phyloP scores from a whole-genome alignment of 1,140 invertebrate species.

The Hylyphantes graminicola region DNA sequence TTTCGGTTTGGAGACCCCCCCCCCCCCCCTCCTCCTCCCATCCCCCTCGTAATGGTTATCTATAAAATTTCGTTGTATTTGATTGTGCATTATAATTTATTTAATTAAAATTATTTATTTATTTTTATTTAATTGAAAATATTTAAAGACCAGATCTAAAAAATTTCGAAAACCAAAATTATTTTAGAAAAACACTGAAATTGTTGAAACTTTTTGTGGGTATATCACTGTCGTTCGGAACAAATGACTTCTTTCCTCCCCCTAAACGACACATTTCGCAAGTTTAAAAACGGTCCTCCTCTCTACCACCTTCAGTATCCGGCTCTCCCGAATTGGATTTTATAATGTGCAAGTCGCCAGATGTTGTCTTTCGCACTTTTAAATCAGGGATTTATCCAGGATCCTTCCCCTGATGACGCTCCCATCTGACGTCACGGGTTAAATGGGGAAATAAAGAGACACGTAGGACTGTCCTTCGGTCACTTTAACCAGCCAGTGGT shows the following conservation, averaged over 20 bases:
- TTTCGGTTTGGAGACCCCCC: too few relatives aligned
- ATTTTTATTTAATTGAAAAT: too few relatives aligned
- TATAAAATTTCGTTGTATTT: too few relatives aligned
- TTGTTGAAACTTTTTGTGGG: too few relatives aligned
- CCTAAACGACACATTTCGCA: conserved; percentile 56
- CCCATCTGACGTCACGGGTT: conserved; percentile 48
- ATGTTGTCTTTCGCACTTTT: conserved; percentile 59
- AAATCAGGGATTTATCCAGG: conserved; percentile 49
- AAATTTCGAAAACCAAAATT: too few relatives aligned
- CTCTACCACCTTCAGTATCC: not conserved
- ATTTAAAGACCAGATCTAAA: too few relatives aligned
- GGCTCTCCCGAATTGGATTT: conserved; percentile 50
- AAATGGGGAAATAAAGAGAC: conserved; percentile 44
- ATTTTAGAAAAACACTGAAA: too few relatives aligned
- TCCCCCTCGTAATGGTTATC: too few relatives aligned
- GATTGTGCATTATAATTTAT: too few relatives aligned
- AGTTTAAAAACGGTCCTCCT: conserved; percentile 50
- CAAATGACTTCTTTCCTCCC: not conserved
- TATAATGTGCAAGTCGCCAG: conserved; percentile 58
- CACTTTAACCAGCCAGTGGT: conserved; percentile 41
- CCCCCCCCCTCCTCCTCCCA: too few relatives aligned
- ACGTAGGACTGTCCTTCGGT: conserved; percentile 39
- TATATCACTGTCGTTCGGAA: too few relatives aligned
- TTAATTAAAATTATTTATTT: too few relatives aligned
- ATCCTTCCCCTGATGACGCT: conserved; percentile 10